Evolutionary conservation across 2,888 invertebrate species (phyloP), one percentile per base, ranked within the genome.

Genomic region (Melieria crassipennis): DNA sequence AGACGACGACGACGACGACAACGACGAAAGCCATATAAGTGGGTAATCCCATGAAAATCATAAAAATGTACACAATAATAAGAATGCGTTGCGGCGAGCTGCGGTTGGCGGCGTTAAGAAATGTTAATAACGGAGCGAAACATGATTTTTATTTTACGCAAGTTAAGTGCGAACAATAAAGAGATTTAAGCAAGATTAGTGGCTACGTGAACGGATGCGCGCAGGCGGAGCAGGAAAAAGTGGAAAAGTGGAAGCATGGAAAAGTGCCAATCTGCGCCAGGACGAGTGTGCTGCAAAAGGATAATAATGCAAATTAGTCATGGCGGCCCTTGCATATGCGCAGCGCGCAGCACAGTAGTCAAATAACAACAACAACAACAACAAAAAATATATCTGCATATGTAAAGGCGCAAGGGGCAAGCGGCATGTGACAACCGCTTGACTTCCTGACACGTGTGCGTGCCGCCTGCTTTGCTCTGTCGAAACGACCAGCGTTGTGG

Each of bases 111-210:
- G 42, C 67, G 61, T 45, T 47, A 63, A 71, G 65, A 72, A 73
- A 81, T 80, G 82, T 77, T 80, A 81, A 73, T 75, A 70, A 73
- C 70, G 65, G 68, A 71, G 70, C 73, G 79, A 81, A 81, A 83
- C 84, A 83, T 83, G 84, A 82, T 85, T 84, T 83, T 84, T 84
- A 84, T 84, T 83, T 84, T 83, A 85, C 84, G 82, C 84, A 84
- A 85, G 81, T 84, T 84, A 84, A 85, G 83, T 85, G 85, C 82
- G 82, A 81, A 82, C 82, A 82, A 82, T 82, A 81, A 82, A 82
- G 80, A 79, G 82, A 82, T 82, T 82, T 80, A 79, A 79, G 75
- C 50, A 76, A 80, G 81, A 82, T 81, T 81, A 81, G 76, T 77
- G 78, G 72, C 75, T 30, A 30, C 30, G 30, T 30, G 30, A 30